Conservation (phyloP, 2,113 vertebrate genomes). For the Campylomormyrus tamandua region DNA sequence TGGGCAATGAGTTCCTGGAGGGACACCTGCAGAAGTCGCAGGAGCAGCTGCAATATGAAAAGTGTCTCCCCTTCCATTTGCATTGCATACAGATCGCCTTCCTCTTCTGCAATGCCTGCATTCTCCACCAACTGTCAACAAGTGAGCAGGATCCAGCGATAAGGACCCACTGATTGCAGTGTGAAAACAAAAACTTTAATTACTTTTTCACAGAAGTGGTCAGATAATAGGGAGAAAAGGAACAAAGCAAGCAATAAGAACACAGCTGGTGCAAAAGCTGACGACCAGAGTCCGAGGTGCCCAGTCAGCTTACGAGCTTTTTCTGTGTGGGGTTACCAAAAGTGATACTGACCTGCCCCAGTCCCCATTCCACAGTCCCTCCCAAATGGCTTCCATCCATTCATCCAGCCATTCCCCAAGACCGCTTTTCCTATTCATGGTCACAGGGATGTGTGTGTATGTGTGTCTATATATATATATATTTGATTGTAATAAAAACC, state of each 20-base stretch:
- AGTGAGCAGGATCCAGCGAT: not conserved
- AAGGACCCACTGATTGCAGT: not conserved
- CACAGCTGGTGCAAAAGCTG: not conserved
- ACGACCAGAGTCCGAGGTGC: not conserved
- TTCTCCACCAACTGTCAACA: not conserved
- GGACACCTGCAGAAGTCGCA: not conserved
- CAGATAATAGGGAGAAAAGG: not conserved
- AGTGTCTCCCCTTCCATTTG: not conserved
- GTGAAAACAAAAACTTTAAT: not conserved
- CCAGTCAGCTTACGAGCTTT: not conserved
- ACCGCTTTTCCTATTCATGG: too few relatives aligned
- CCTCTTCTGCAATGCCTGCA: not conserved
- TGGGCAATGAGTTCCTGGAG: not conserved
- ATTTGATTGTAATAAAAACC: not conserved
- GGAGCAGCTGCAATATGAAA: not conserved
- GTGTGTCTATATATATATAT: too few relatives aligned
- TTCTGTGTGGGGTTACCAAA: not conserved
- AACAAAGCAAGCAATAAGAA: not conserved
- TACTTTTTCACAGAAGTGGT: not conserved
- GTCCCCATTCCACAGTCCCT: not conserved
- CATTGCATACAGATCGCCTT: not conserved
- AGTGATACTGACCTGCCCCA: not conserved
- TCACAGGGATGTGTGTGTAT: too few relatives aligned
- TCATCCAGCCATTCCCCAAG: too few relatives aligned
- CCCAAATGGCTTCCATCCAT: not conserved